Evolutionary conservation across 2,797 vertebrate species (phyloP), one percentile per base, ranked within the genome.

Genomic region (Eurystomus glaucurus): DNA sequence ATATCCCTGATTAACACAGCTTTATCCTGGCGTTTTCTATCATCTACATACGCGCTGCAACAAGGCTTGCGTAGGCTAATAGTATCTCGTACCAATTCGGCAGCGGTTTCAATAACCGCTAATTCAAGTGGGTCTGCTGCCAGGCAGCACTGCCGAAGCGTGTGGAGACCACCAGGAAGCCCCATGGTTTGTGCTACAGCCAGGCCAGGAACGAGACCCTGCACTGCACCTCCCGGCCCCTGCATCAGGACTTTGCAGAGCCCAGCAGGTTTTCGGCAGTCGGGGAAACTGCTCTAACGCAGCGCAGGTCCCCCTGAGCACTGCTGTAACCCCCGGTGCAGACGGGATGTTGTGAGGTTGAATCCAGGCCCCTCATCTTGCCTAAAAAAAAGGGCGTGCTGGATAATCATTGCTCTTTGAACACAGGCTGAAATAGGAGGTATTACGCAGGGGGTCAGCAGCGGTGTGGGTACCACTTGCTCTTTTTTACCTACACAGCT

Each of bases 1-100:
- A 68, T 51, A 89, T 55, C 87, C 89, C 91, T 45, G 75, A 80
- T 91, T 83, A 87, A 79, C 78, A 85, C 77, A 50, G 75, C 77
- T 85, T 93, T 51, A 52, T 60, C 43, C 88, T 21, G 22, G 39
- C 4, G 0, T 37, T 83, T 55, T 71, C 52, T 21, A 11, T 35
- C 92, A 57, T 43, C 45, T 25, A 5, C 64, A 41, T 19, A n/a
- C 7, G 0, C 33, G 3, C 79, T 68, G 90, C 65, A 70, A 54
- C 12, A n/a, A 31, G 88, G 51, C 70, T 75, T 18, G 6, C 19
- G 66, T 4, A 39, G 61, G 52, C 41, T 74, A 35, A 51, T 21
- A 21, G 52, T 8, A 50, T 5, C 90, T 33, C 4, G 11, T 37
- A 50, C 12, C 54, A 7, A 12, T 14, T 2, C 1, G 1, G 62